Evolutionary conservation across 2,113 vertebrate species (phyloP).

Genomic region (Mormoops blainvillei): DNA sequence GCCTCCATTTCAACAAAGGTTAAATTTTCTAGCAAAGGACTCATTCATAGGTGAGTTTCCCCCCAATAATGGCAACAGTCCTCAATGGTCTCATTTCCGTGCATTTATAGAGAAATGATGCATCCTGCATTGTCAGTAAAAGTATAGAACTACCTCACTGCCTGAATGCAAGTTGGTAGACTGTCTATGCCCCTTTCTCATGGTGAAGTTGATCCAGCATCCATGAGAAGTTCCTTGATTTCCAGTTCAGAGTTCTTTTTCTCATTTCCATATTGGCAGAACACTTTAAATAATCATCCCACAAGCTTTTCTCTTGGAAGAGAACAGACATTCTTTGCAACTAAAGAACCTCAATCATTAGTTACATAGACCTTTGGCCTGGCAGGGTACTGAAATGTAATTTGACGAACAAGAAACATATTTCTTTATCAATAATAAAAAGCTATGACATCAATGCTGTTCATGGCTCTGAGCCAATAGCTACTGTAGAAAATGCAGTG

Average conservation of each 20-base stretch:
- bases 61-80: not conserved
- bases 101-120: not conserved
- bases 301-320: conserved; percentile 58
- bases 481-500: not conserved
- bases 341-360: conserved; percentile 49
- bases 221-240: conserved; percentile 31
- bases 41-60: not conserved
- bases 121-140: not conserved
- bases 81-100: not conserved
- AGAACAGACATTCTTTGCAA: conserved; percentile 60
- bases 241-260: conserved; percentile 42
- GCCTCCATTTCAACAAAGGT: not conserved
- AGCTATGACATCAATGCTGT: not conserved
- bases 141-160: not conserved
- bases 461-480: conserved; percentile 25
- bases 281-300: conserved; percentile 46
- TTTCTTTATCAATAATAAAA: conserved; percentile 50
- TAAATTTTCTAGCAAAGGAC: not conserved
- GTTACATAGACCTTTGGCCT: conserved; percentile 45
- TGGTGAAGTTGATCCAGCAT: conserved; percentile 25
- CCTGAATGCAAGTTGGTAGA: not conserved
- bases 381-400: conserved; percentile 44
- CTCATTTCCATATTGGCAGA: conserved; percentile 41
- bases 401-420: conserved; percentile 47
- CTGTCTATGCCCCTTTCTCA: not conserved